Conservation (phyloP, 2,888 invertebrate species). For the Tineola bisselliella region DNA sequence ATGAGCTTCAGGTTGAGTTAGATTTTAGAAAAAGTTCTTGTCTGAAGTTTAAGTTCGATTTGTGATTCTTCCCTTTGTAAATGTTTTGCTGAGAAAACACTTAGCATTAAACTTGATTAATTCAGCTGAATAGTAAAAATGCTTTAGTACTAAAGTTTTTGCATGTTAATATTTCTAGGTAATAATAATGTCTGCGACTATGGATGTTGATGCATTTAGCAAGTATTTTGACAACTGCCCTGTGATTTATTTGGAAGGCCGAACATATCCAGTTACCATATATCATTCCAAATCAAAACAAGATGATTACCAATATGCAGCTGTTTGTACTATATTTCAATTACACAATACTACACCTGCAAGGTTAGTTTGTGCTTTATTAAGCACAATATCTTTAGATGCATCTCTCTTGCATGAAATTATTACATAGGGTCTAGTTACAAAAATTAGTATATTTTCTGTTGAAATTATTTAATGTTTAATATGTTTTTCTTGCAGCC, state of each 20-base stretch:
- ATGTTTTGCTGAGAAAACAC: too few species aligned
- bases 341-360: slow-evolving; percentile 84
- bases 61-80: too few species aligned
- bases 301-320: slow-evolving; percentile 86
- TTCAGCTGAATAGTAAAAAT: too few species aligned
- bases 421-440: neutral
- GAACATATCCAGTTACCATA: slow-evolving; percentile 83
- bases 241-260: slow-evolving; percentile 89
- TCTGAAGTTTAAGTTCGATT: too few species aligned
- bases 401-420: slow-evolving; percentile 15
- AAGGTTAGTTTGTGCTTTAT: slow-evolving; percentile 57
- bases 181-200: slow-evolving; percentile 94
- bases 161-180: slow-evolving; percentile 74
- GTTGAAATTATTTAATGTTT: too few species aligned
- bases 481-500: slow-evolving; percentile 62
- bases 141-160: too few species aligned
- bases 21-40: too few species aligned
- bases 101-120: too few species aligned
- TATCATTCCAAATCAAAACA: slow-evolving; percentile 76
- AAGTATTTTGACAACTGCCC: slow-evolving; percentile 88
- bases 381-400: slow-evolving; percentile 8
- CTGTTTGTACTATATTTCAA: slow-evolving; percentile 88
- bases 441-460: neutral
- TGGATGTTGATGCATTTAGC: slow-evolving; percentile 94
- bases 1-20: too few species aligned